Conservation (phyloP, 2,888 invertebrate genomes). For the Agonopterix heracliana region DNA sequence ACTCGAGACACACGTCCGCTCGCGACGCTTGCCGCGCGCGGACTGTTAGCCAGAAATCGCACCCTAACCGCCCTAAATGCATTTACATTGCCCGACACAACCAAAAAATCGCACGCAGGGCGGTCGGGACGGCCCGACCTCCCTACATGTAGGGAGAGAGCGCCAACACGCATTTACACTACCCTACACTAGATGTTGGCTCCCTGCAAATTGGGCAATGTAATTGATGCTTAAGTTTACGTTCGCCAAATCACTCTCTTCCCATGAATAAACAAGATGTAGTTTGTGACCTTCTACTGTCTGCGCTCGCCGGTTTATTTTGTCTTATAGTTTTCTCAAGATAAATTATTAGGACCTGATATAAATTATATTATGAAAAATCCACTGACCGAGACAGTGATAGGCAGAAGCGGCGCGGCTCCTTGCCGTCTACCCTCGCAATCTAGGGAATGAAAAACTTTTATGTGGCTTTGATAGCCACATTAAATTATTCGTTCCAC, state of each 20-base stretch:
- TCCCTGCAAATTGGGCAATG: too few relatives aligned
- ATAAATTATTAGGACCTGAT: neutral
- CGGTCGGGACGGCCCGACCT: too few relatives aligned
- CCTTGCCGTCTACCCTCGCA: conserved; percentile 6
- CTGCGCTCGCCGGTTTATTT: neutral
- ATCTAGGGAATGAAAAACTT: conserved; percentile 21
- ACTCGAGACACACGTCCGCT: too few relatives aligned
- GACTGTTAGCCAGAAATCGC: too few relatives aligned
- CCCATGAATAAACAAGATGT: conserved; percentile 51
- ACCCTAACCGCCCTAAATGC: too few relatives aligned
- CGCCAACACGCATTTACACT: too few relatives aligned
- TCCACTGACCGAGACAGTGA: neutral
- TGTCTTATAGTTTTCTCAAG: neutral
- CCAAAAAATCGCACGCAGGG: too few relatives aligned
- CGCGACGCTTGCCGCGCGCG: too few relatives aligned
- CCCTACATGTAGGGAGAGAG: too few relatives aligned
- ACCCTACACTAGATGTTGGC: too few relatives aligned
- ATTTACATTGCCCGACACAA: too few relatives aligned
- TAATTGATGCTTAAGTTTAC: too few relatives aligned
- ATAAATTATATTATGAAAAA: neutral
- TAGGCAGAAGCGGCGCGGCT: neutral
- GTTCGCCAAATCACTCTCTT: conserved; percentile 53
- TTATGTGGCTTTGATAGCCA: conserved; percentile 20
- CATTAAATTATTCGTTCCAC: conserved; percentile 34
- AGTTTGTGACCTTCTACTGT: conserved; percentile 24